Evolutionary conservation across 2,888 invertebrate species (phyloP).

Genomic region (Eremobia ochroleuca): DNA sequence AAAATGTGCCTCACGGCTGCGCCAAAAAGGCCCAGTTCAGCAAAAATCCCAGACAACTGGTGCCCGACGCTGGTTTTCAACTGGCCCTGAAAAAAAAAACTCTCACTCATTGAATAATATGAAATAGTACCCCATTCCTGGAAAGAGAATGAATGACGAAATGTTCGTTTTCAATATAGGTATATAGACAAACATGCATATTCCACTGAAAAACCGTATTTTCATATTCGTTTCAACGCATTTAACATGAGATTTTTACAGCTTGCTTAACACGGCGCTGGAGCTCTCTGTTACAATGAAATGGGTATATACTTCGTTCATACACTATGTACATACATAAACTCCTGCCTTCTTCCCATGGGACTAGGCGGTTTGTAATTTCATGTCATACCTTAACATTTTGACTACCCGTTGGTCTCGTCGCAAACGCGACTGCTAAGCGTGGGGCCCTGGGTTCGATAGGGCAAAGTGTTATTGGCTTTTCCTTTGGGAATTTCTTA

Average conservation of each 20-base stretch:
- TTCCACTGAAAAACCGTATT: slow-evolving; percentile 9
- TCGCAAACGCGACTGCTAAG: no score
- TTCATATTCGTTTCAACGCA: slow-evolving; percentile 31
- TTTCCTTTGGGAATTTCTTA: not conserved
- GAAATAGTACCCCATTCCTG: not conserved
- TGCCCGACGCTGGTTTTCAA: no score
- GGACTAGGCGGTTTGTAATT: not conserved
- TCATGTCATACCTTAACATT: not conserved
- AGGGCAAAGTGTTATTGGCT: no score
- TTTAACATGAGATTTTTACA: slow-evolving; percentile 7
- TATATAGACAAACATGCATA: slow-evolving; percentile 3
- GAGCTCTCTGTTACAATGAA: not conserved
- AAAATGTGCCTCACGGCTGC: no score
- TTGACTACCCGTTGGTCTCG: not conserved
- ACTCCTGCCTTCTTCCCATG: not conserved
- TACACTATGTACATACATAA: not conserved
- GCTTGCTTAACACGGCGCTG: not conserved
- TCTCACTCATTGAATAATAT: not conserved
- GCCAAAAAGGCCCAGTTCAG: no score
- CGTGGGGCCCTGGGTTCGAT: no score
- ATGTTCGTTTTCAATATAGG: not conserved
- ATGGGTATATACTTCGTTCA: not conserved
- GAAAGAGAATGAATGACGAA: slow-evolving; percentile 7
- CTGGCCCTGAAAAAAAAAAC: no score
- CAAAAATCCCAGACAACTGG: no score